Evolutionary conservation across 2,113 vertebrate species (phyloP).

Genomic region (Eira barbara): DNA sequence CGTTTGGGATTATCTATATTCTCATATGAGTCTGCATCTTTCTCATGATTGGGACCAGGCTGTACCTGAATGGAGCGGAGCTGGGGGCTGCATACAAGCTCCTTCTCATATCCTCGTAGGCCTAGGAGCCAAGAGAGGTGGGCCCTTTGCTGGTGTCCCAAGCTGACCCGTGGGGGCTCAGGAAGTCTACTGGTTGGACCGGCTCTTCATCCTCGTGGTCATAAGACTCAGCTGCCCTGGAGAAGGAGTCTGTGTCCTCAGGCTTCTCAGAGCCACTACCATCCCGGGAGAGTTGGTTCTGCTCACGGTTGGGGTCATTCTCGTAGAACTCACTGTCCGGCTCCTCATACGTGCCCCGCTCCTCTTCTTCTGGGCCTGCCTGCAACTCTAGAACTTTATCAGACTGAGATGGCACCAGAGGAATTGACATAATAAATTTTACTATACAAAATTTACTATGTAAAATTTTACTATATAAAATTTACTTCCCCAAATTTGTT

Average conservation of each 20-base stretch:
- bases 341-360: constrained; percentile 67
- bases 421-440: not conserved
- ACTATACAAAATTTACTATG: no score
- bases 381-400: not conserved
- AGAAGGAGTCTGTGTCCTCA: constrained; percentile 68
- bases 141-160: constrained; percentile 68
- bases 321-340: constrained; percentile 64
- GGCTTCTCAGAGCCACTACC: constrained; percentile 65
- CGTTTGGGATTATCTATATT: constrained; percentile 69
- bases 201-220: constrained; percentile 62
- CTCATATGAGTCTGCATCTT: constrained; percentile 77
- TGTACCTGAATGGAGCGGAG: constrained; percentile 11
- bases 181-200: constrained; percentile 54
- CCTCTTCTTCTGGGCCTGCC: constrained; percentile 57
- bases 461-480: not conserved
- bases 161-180: constrained; percentile 33
- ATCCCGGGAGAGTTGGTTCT: constrained; percentile 61
- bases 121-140: constrained; percentile 71
- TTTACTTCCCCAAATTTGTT: not conserved
- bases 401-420: not conserved
- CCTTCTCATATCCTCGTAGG: constrained; percentile 77
- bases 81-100: constrained; percentile 71
- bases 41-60: constrained; percentile 58
- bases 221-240: constrained; percentile 58
- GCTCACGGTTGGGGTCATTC: constrained; percentile 48